Conservation (phyloP, 2,113 vertebrate genomes). For the Nesoenas mayeri region DNA sequence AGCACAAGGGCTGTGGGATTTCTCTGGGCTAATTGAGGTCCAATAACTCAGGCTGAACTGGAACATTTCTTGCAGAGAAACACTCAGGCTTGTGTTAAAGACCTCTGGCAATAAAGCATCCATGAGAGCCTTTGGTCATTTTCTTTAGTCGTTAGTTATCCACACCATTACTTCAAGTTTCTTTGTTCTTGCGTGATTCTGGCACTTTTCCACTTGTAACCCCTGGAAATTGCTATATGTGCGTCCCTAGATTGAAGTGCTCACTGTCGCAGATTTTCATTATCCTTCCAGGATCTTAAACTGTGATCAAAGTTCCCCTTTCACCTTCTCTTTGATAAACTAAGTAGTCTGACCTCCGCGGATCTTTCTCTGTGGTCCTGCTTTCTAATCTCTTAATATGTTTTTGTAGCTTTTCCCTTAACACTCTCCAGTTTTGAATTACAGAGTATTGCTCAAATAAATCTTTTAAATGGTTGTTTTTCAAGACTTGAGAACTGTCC, state of each 20-base stretch:
- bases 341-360: background rate
- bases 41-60: background rate
- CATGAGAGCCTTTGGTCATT: background rate
- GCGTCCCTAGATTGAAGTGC: background rate
- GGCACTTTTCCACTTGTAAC: background rate
- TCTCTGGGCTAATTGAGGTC: background rate
- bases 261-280: background rate
- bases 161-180: background rate
- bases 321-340: background rate
- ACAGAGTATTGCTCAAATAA: background rate
- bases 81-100: background rate
- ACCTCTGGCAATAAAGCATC: background rate
- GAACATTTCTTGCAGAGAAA: background rate
- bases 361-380: background rate
- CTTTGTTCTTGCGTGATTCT: background rate
- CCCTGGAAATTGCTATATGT: background rate
- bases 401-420: background rate
- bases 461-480: background rate
- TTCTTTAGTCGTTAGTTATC: background rate
- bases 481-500: background rate
- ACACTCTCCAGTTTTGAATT: background rate
- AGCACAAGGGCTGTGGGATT: background rate
- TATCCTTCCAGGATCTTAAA: background rate
- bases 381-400: background rate
- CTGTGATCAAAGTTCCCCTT: background rate